phyloP scores from a whole-genome alignment of 64 coral and sea anemone genomes.

The Trachythela sp. region DNA sequence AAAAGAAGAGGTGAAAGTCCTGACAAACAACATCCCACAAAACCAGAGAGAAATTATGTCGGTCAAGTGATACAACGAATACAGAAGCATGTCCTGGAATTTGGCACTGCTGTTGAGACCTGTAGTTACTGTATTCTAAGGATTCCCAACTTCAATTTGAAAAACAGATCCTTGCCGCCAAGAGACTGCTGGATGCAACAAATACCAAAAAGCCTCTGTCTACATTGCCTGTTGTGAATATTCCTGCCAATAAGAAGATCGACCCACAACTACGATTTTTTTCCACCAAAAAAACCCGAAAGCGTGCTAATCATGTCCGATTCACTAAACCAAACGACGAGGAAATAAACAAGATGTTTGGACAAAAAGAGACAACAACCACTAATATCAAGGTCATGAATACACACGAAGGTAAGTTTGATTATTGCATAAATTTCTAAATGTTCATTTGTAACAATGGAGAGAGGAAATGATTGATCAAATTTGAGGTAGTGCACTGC shows the following conservation, averaged over 20 bases:
- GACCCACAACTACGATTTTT: neutral
- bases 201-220: no score
- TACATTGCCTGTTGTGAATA: no score
- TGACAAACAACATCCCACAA: neutral
- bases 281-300: neutral
- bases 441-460: no score
- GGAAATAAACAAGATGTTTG: neutral
- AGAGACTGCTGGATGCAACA: neutral
- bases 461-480: no score
- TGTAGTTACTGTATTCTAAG: neutral
- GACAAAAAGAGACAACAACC: no score
- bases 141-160: neutral
- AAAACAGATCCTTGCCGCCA: neutral
- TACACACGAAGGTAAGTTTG: no score
- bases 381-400: no score
- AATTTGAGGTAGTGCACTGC: no score
- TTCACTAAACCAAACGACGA: neutral
- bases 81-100: neutral
- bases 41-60: neutral
- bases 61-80: neutral
- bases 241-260: neutral
- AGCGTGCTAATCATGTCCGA: neutral
- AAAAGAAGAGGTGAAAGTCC: neutral
- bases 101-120: neutral
- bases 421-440: no score